These are phyloP conservation scores for Smithornis capensis DNA, from an alignment of 2,113 vertebrate species.

Conservation along the genomic window DNA sequence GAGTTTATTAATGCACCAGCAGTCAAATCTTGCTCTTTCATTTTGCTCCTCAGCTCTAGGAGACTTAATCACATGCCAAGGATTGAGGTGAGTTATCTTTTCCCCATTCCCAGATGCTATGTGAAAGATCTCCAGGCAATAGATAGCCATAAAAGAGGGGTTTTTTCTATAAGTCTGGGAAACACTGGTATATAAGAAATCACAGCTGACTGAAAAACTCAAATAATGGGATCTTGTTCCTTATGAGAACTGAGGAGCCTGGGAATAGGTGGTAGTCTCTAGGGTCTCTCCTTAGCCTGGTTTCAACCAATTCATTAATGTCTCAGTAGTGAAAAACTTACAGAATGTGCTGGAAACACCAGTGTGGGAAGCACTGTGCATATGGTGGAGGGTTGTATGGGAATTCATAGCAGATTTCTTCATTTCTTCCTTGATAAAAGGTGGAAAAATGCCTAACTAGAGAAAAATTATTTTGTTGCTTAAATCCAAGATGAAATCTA, in stretches of 20 bases:
- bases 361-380: neutral
- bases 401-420: neutral
- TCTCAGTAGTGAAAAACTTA: neutral
- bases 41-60: neutral
- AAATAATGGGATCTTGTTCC: neutral
- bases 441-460: neutral
- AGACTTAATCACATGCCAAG: neutral
- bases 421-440: neutral
- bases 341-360: neutral
- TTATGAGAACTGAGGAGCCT: neutral
- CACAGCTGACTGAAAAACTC: neutral
- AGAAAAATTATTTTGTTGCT: neutral
- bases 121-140: neutral
- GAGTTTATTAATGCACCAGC: neutral
- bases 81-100: neutral
- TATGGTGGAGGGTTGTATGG: neutral
- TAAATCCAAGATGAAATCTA: neutral
- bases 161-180: neutral
- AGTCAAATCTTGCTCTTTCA: neutral
- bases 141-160: neutral
- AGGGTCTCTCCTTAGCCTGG: neutral
- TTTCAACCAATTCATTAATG: neutral
- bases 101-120: neutral
- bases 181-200: neutral
- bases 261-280: neutral